Conservation (phyloP, 2,797 vertebrate species). For the Nyctibius grandis region DNA sequence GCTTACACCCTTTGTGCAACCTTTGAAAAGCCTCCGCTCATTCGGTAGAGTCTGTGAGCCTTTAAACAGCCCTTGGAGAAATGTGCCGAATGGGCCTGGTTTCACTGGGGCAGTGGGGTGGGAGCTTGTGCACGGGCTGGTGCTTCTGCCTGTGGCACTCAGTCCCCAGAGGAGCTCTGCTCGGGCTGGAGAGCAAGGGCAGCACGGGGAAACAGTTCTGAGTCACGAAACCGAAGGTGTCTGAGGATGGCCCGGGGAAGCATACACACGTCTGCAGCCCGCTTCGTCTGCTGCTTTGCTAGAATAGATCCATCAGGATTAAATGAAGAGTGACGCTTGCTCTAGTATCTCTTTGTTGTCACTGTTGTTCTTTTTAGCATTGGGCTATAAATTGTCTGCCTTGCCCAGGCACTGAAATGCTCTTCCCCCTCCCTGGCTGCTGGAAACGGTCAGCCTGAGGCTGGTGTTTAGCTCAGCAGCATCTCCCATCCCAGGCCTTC, state of each 20-base stretch:
- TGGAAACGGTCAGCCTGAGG: neutral
- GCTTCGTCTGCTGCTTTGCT: neutral
- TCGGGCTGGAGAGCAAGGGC: neutral
- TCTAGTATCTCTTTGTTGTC: neutral
- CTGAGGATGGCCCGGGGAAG: neutral
- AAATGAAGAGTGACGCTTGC: neutral
- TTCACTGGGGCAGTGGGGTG: neutral
- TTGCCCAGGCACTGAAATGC: neutral
- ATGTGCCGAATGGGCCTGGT: neutral
- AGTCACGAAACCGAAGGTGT: neutral
- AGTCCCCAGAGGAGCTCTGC: neutral
- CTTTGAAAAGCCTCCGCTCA: neutral
- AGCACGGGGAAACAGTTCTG: neutral
- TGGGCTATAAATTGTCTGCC: neutral
- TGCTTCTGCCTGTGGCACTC: fast-evolving
- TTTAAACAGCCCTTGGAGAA: neutral
- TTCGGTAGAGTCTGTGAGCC: fast-evolving
- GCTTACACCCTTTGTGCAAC: neutral
- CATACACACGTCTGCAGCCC: neutral
- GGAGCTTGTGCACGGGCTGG: fast-evolving
- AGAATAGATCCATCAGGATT: neutral
- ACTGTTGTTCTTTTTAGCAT: neutral
- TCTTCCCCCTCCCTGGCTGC: neutral
- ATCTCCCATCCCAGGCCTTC: neutral
- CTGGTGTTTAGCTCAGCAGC: neutral